Evolutionary conservation across 2,888 invertebrate species (phyloP), one percentile per base, ranked within the genome.

Genomic region (Bombyx huttoni): DNA sequence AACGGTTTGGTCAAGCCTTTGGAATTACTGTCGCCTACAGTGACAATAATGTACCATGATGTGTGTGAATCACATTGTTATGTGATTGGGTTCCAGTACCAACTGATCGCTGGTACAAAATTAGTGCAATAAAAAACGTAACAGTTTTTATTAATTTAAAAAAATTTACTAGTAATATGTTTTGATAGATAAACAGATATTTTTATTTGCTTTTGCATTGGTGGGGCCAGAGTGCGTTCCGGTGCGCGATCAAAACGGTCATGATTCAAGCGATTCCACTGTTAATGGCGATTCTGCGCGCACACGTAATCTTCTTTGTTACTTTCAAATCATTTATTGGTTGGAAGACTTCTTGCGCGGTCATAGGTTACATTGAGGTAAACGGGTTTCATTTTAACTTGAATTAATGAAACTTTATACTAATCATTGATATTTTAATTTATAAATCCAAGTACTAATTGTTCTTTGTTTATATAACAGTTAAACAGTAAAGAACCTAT

Each of bases 181-280:
- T 50, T 49, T 12, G 49, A 34, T 12, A 52, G 46, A 49, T 47
- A 54, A 51, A 54, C 52, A 48, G 52, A 52, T 49, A 50, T 46
- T 46, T 53, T 54, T 51, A 51, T 60, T 56, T 56, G 56, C 52
- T 64, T 59, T 68, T 72, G 64, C 75, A 75, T 74, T 75, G 74
- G 62, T 52, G 56, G 59, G 59, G 61, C 58, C 61, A 59, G 60
- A 64, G 58, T 62, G 62, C 67, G 75, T 75, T 75, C 73, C 73
- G 67, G 57, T 62, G 61, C 60, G 58, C 66, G 71, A 61, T 61
- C 64, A 75, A 70, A 69, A 65, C 70, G 73, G 75, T 73, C 75
- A 74, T 67, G 69, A 68, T 64, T 68, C 62, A 62, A 67, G 62
- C 60, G 60, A 62, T 58, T 62, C 58, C 52, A 55, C 54, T 56